A percentile compares a stretch with the other conserved stretches of the same genome.
These are phyloP conservation scores for Itoplectis maculator DNA, from an alignment of 2,888 invertebrate species.

Conservation along the genomic window DNA sequence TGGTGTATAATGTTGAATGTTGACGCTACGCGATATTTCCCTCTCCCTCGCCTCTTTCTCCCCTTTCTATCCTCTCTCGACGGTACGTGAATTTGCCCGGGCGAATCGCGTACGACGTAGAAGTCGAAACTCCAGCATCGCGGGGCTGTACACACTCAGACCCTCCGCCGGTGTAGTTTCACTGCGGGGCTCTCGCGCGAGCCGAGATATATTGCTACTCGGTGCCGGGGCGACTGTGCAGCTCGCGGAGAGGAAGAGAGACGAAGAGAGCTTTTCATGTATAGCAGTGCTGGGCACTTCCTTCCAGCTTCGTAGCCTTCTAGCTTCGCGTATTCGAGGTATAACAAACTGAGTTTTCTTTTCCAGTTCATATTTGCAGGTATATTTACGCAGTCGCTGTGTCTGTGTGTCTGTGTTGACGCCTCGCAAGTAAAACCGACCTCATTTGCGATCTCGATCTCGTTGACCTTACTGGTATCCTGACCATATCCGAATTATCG, in stretches of 20 bases:
- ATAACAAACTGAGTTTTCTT: slow-evolving; percentile 5
- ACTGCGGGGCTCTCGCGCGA: slow-evolving; percentile 4
- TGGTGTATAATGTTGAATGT: slow-evolving; percentile 19
- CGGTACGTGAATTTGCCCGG: slow-evolving; percentile 2
- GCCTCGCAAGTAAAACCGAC: too few relatives aligned
- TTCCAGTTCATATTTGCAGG: slow-evolving; percentile 25
- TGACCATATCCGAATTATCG: too few relatives aligned
- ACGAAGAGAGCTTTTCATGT: slow-evolving; percentile 46
- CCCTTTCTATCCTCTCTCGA: slow-evolving; percentile 27
- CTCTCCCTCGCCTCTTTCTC: not conserved
- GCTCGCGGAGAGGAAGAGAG: too few relatives aligned
- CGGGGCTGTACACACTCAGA: not conserved
- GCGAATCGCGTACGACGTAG: not conserved
- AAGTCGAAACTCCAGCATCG: slow-evolving; percentile 10
- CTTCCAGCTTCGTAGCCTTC: slow-evolving; percentile 32
- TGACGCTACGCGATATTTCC: not conserved
- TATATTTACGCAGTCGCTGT: slow-evolving; percentile 49
- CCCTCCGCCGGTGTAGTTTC: not conserved
- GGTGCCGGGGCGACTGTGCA: slow-evolving; percentile 4
- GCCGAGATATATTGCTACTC: slow-evolving; percentile 17
- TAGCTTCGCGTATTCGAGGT: slow-evolving; percentile 41
- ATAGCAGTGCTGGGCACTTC: slow-evolving; percentile 21
- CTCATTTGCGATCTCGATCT: too few relatives aligned
- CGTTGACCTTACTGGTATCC: too few relatives aligned
- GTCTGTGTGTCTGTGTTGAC: slow-evolving; percentile 16